These are phyloP conservation scores for Beaufortia kweichowensis DNA, from an alignment of 2,113 vertebrate species.

Conservation along the genomic window DNA sequence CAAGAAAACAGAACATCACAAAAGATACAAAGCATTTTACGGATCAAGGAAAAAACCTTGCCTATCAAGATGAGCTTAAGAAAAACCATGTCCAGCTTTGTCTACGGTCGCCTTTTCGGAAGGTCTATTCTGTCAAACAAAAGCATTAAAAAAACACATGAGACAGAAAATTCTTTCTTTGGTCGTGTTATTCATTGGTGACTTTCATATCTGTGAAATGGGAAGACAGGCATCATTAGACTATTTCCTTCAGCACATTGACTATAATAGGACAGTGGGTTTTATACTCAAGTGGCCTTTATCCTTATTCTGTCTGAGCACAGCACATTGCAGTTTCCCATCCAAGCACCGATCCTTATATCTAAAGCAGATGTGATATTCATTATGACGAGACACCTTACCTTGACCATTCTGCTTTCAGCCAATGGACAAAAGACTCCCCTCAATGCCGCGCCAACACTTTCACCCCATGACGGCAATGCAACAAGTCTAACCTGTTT, in stretches of 20 bases:
- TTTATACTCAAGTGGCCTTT: slow-evolving; percentile 65
- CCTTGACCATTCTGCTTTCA: slow-evolving; percentile 43
- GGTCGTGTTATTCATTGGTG: slow-evolving; percentile 62
- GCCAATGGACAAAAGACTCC: slow-evolving; percentile 28
- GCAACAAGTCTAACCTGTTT: slow-evolving; percentile 22
- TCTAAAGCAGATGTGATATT: slow-evolving; percentile 36
- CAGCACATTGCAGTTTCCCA: slow-evolving; percentile 12
- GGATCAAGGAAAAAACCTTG: not conserved
- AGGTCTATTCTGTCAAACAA: slow-evolving; percentile 18
- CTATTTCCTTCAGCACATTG: slow-evolving; percentile 71
- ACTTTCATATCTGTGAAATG: slow-evolving; percentile 73
- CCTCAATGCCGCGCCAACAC: slow-evolving; percentile 28
- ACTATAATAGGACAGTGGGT: slow-evolving; percentile 67
- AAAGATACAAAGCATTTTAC: not conserved
- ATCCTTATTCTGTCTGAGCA: slow-evolving; percentile 19
- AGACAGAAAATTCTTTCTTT: slow-evolving; percentile 65
- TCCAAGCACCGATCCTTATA: slow-evolving; percentile 6
- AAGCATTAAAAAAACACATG: slow-evolving; percentile 64
- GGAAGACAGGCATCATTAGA: slow-evolving; percentile 68
- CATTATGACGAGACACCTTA: slow-evolving; percentile 24
- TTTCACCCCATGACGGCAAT: not conserved
- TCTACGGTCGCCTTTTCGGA: not conserved
- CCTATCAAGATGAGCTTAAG: not conserved
- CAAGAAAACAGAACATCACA: not conserved
- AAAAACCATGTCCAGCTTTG: not conserved